Evolutionary conservation across 1,140 invertebrate species (phyloP).

Genomic region (Drosophila tropicalis): DNA sequence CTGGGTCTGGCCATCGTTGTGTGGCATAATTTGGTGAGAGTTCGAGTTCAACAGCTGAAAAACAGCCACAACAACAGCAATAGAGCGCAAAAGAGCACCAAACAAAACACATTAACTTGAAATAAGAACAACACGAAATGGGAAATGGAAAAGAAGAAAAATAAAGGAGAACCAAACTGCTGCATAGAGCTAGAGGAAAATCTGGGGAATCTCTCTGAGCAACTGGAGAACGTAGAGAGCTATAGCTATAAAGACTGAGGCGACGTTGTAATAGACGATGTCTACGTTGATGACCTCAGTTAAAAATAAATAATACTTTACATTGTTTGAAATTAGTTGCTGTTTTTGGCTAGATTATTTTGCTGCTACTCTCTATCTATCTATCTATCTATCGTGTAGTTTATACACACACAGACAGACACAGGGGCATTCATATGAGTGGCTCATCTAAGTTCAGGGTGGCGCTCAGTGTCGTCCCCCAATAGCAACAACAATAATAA

Average conservation of each 20-base stretch:
- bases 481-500: constrained; percentile 20
- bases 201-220: constrained; percentile 22
- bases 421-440: constrained; percentile 8
- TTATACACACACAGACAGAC: constrained; percentile 1
- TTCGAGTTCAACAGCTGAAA: constrained; percentile 80
- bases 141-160: constrained; percentile 28
- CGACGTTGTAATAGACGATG: constrained; percentile 57
- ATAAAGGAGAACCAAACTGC: neutral
- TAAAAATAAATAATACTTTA: constrained; percentile 82
- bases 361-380: constrained; percentile 34
- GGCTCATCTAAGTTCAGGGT: constrained; percentile 67
- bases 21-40: constrained; percentile 80
- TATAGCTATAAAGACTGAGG: constrained; percentile 3
- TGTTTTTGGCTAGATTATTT: constrained; percentile 60
- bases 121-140: constrained; percentile 57
- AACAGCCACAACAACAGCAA: constrained; percentile 57
- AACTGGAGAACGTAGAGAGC: constrained; percentile 23
- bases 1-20: constrained; percentile 54
- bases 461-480: constrained; percentile 61
- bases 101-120: constrained; percentile 53
- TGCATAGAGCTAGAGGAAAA: constrained; percentile 5
- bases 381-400: constrained; percentile 11
- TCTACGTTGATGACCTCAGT: constrained; percentile 74
- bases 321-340: constrained; percentile 79
- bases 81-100: neutral